These are phyloP conservation scores for Dryas iulia DNA, from an alignment of 1,140 invertebrate genomes.

Conservation along the genomic window DNA sequence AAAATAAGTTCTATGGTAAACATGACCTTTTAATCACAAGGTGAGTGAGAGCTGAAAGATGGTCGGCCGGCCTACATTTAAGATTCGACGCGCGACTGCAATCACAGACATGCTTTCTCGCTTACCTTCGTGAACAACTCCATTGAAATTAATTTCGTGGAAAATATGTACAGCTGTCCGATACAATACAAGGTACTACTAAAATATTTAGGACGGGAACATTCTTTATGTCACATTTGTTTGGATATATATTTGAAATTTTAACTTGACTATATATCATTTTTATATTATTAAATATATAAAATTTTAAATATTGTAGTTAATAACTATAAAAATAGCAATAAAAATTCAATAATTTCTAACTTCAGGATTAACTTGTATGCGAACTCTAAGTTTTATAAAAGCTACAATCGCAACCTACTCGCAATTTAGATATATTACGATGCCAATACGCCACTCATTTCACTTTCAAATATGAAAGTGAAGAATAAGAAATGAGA, in stretches of 20 bases:
- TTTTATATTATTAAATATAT: too few species aligned
- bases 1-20: conserved; percentile 49
- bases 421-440: neutral
- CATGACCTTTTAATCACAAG: conserved; percentile 57
- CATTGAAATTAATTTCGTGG: neutral
- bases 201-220: neutral
- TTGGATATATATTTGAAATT: too few species aligned
- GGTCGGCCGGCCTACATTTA: conserved; percentile 76
- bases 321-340: neutral
- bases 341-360: neutral
- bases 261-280: too few species aligned
- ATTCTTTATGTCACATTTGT: too few species aligned
- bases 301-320: too few species aligned
- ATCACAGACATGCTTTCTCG: conserved; percentile 40
- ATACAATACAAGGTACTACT: neutral
- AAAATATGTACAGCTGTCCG: neutral
- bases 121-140: conserved; percentile 19
- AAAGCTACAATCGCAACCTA: too few species aligned
- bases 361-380: neutral
- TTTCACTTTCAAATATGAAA: conserved; percentile 41
- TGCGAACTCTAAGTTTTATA: neutral
- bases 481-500: conserved; percentile 38
- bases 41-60: conserved; percentile 70
- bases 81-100: conserved; percentile 66
- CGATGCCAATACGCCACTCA: neutral